phyloP scores from a whole-genome alignment of 2,888 invertebrate genomes.

The Acrocyrtus sp. region DNA sequence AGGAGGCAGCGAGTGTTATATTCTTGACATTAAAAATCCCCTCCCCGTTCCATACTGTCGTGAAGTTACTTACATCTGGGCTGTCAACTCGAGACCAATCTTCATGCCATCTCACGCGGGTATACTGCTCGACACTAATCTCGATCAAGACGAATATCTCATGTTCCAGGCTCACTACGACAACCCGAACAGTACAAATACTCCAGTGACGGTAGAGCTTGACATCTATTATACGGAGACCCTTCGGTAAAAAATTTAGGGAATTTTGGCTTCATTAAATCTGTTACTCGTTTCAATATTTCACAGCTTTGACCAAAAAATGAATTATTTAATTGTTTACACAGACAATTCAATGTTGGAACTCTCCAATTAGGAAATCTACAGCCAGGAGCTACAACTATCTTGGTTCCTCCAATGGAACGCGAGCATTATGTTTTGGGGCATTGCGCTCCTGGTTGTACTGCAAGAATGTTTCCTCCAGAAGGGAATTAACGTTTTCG shows the following conservation, averaged over 20 bases:
- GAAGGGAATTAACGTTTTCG: conserved; percentile 13
- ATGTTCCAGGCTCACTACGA: conserved; percentile 44
- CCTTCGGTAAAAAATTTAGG: too few relatives aligned
- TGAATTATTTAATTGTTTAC: too few relatives aligned
- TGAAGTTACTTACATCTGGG: conserved; percentile 10
- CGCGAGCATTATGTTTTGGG: conserved; percentile 11
- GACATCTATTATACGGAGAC: conserved; percentile 23
- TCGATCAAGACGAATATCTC: conserved; percentile 2
- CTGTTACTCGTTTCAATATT: too few relatives aligned
- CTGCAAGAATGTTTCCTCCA: conserved; percentile 4
- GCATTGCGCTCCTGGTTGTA: conserved; percentile 34
- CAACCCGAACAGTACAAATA: conserved; percentile 10
- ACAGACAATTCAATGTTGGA: conserved; percentile 9
- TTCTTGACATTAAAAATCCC: background rate
- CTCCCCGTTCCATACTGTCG: conserved; percentile 11
- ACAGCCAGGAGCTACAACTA: conserved; percentile 1
- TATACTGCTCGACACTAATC: background rate
- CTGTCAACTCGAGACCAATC: background rate
- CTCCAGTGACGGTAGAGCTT: background rate
- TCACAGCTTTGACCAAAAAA: too few relatives aligned
- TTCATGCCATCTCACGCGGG: conserved; percentile 41
- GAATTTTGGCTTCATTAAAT: too few relatives aligned
- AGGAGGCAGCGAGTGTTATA: conserved; percentile 15
- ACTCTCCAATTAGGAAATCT: background rate
- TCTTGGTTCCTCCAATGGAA: conserved; percentile 22